Evolutionary conservation across 2,888 invertebrate genomes (phyloP).

Genomic region (Chirona hameri): DNA sequence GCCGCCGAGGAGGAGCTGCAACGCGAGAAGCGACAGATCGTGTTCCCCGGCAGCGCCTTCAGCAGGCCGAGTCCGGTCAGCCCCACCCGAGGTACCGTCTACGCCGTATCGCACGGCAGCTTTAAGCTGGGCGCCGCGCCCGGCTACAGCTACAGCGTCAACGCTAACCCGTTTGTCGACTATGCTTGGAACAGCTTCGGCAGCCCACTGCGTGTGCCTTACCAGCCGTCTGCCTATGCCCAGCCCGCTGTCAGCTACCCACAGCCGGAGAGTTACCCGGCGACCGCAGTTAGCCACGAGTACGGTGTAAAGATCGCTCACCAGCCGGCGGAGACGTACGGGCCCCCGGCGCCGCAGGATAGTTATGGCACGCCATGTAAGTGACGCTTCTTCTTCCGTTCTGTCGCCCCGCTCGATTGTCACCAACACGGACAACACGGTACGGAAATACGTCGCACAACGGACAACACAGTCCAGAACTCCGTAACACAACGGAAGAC

Average conservation of each 20-base stretch:
- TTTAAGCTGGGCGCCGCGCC: background rate
- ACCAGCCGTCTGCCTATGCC: background rate
- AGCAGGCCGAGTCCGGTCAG: background rate
- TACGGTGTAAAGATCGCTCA: background rate
- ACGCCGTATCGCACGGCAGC: background rate
- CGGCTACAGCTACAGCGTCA: background rate
- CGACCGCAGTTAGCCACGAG: background rate
- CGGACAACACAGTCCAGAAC: too few relatives aligned
- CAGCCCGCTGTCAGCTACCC: background rate
- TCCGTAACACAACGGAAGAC: too few relatives aligned
- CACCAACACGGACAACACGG: background rate
- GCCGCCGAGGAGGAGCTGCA: background rate
- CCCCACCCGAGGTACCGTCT: background rate
- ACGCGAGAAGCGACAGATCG: background rate
- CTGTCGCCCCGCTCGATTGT: constrained; percentile 5
- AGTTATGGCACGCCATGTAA: background rate
- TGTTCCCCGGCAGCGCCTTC: background rate
- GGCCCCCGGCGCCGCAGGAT: background rate
- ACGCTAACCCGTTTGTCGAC: background rate
- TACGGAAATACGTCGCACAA: background rate
- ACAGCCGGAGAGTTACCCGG: background rate
- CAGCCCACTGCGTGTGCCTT: background rate
- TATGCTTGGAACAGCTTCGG: background rate
- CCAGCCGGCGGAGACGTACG: background rate
- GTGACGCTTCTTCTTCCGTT: background rate